Conservation (phyloP, 2,113 vertebrate species). For the Suncus etruscus region DNA sequence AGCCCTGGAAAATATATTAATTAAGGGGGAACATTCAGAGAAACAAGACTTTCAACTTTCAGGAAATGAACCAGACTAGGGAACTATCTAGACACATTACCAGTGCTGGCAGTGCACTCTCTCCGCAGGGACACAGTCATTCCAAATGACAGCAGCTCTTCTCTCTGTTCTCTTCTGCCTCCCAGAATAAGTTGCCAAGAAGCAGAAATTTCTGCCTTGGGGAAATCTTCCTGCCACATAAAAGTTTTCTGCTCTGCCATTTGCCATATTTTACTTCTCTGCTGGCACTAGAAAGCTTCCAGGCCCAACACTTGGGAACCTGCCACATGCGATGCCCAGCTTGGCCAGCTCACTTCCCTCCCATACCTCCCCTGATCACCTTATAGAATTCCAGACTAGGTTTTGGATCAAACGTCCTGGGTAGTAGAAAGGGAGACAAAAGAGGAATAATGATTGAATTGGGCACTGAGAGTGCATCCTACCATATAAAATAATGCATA, state of each 20-base stretch:
- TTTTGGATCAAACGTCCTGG: neutral
- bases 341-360: neutral
- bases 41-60: constrained; percentile 74
- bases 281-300: neutral
- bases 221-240: constrained; percentile 43
- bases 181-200: constrained; percentile 64
- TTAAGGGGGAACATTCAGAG: constrained; percentile 78
- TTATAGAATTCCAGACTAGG: neutral
- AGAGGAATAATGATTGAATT: neutral
- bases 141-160: constrained; percentile 63
- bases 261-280: constrained; percentile 11
- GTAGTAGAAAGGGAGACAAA: neutral
- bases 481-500: neutral
- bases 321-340: neutral
- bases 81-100: constrained; percentile 29
- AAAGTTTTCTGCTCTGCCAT: constrained; percentile 59
- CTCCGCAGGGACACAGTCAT: constrained; percentile 32
- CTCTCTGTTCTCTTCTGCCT: neutral
- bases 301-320: neutral
- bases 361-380: neutral
- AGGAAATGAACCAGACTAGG: constrained; percentile 71
- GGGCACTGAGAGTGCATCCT: neutral
- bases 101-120: neutral
- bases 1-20: constrained; percentile 56
- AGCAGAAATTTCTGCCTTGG: constrained; percentile 38